Conservation (phyloP, 2,113 vertebrate species). For the Egretta garzetta region DNA sequence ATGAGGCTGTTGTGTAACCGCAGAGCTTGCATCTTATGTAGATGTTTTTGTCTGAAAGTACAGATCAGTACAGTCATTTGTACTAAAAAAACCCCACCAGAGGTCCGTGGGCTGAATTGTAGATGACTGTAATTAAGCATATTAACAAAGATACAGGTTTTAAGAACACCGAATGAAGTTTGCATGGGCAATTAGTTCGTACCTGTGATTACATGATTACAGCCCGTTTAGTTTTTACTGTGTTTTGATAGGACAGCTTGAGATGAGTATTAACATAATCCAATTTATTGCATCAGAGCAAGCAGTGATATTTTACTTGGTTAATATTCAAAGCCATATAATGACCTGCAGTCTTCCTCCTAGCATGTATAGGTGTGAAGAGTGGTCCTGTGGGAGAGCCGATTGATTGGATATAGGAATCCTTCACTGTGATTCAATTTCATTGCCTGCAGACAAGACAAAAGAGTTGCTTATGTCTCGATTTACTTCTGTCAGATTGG, state of each 20-base stretch:
- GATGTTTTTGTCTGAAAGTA: rapidly evolving
- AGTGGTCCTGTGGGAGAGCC: neutral
- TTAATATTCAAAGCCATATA: neutral
- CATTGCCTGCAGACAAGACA: neutral
- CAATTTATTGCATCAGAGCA: neutral
- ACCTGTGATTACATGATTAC: neutral
- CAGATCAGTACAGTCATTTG: neutral
- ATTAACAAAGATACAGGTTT: neutral
- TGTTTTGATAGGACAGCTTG: neutral
- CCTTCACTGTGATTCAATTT: neutral
- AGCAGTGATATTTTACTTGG: neutral
- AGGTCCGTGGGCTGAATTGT: neutral
- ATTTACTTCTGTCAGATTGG: constrained; percentile 7
- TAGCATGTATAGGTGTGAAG: neutral
- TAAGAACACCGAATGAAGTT: rapidly evolving
- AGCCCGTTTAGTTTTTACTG: rapidly evolving
- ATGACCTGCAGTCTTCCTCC: neutral
- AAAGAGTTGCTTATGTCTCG: neutral
- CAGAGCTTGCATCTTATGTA: rapidly evolving
- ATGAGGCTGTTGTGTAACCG: neutral
- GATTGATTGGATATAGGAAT: neutral
- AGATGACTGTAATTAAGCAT: neutral
- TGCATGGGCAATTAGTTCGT: neutral
- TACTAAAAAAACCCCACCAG: neutral
- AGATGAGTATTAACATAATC: neutral